Evolutionary conservation across 2,113 vertebrate genomes (phyloP).

Genomic region (Zapornia atra): DNA sequence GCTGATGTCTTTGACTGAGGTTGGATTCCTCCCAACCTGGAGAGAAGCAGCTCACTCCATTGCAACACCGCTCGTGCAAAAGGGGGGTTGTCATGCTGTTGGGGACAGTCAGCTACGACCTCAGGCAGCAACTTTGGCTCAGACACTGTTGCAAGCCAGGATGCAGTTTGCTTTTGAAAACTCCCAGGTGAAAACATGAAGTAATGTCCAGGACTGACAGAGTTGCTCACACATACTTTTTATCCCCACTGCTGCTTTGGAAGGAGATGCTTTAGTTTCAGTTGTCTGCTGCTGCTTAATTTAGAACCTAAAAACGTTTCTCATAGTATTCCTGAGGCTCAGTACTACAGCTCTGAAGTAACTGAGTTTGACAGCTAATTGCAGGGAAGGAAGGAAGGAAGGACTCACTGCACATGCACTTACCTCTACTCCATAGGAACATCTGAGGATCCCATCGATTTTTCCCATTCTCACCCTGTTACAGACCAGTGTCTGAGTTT

Average conservation of each 20-base stretch:
- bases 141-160: neutral
- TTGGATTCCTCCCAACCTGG: accelerated
- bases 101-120: neutral
- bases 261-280: neutral
- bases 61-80: accelerated
- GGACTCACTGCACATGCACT: neutral
- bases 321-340: neutral
- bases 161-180: neutral
- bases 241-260: neutral
- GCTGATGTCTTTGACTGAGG: accelerated
- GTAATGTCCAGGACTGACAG: neutral
- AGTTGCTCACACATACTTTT: neutral
- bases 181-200: neutral
- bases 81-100: neutral
- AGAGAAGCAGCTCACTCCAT: neutral
- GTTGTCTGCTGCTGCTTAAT: neutral
- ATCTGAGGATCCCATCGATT: neutral
- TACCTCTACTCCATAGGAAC: neutral
- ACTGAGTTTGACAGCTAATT: neutral
- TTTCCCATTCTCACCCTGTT: neutral
- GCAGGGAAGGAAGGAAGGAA: neutral
- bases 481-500: neutral
- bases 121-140: neutral
- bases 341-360: neutral
- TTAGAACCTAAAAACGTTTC: neutral